Conservation (phyloP, 2,113 vertebrate species). For the Catagonus wagneri region DNA sequence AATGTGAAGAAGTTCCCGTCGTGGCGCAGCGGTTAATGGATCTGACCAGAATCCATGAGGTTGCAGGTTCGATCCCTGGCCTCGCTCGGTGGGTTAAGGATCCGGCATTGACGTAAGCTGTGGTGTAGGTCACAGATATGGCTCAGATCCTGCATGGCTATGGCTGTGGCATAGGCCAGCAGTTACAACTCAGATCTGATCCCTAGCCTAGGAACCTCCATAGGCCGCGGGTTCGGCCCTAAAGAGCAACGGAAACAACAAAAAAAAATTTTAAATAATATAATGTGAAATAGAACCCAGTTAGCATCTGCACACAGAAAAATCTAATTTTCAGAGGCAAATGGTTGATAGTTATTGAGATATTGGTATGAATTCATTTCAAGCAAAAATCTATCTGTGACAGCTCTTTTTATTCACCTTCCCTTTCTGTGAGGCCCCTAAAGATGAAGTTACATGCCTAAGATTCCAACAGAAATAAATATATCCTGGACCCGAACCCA, state of each 20-base stretch:
- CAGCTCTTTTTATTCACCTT: neutral
- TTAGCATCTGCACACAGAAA: neutral
- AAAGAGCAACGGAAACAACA: too few species aligned
- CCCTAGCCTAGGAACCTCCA: too few species aligned
- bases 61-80: too few species aligned
- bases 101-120: too few species aligned
- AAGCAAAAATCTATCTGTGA: neutral
- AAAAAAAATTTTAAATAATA: neutral
- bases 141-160: too few species aligned
- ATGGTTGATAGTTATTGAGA: neutral
- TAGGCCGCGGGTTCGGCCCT: too few species aligned
- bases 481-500: neutral
- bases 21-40: too few species aligned
- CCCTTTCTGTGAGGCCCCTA: neutral
- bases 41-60: too few species aligned
- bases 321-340: conserved; percentile 10
- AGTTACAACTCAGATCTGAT: too few species aligned
- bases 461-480: neutral
- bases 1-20: neutral
- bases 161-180: too few species aligned
- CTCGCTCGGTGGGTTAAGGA: too few species aligned
- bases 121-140: too few species aligned
- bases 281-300: neutral
- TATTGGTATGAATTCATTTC: neutral
- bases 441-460: neutral